These are phyloP conservation scores for Enteromius anoplus DNA, from an alignment of 2,797 vertebrate genomes.

Conservation along the genomic window DNA sequence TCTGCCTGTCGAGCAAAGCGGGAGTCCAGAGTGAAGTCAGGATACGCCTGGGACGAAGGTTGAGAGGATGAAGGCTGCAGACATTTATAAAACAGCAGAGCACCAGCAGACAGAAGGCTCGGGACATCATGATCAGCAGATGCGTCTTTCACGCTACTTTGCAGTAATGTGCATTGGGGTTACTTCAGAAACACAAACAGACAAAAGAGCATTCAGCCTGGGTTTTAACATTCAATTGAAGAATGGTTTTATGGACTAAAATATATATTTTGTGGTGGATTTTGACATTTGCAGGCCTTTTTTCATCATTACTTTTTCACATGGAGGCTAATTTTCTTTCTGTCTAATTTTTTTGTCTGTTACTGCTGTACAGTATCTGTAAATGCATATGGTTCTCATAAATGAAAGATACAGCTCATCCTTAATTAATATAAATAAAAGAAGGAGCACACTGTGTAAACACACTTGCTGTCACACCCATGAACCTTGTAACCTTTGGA, in stretches of 20 bases:
- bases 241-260: too few relatives aligned
- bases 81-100: conserved; percentile 59
- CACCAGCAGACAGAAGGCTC: conserved; percentile 51
- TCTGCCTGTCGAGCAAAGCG: conserved; percentile 76
- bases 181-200: not conserved
- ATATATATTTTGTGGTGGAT: too few relatives aligned
- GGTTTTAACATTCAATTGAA: not conserved
- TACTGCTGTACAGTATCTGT: too few relatives aligned
- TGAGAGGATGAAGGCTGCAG: conserved; percentile 61
- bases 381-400: too few relatives aligned
- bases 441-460: too few relatives aligned
- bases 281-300: too few relatives aligned
- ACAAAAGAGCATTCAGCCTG: not conserved
- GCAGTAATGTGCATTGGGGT: too few relatives aligned
- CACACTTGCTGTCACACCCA: not conserved
- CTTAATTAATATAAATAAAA: too few relatives aligned
- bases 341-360: too few relatives aligned
- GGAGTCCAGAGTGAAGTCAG: conserved; percentile 77
- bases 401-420: too few relatives aligned
- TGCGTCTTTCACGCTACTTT: not conserved
- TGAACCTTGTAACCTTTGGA: not conserved
- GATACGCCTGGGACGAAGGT: conserved; percentile 58
- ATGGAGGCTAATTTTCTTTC: too few relatives aligned
- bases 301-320: not conserved
- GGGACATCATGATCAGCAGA: conserved; percentile 59